Evolutionary conservation across 1,140 invertebrate species (phyloP).

Genomic region (Brachystomella parvula): DNA sequence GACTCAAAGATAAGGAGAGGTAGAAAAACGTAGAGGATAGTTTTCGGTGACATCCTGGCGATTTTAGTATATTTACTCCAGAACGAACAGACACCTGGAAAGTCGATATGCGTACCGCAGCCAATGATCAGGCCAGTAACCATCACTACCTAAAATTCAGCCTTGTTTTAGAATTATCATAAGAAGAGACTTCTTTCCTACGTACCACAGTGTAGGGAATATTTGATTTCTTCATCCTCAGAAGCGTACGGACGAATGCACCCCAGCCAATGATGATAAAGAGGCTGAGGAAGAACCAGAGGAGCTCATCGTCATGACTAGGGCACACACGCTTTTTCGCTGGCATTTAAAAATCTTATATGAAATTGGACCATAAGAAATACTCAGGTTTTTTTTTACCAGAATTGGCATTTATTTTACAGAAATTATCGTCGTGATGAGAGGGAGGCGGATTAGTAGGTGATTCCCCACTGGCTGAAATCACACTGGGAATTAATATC

Average conservation of each 20-base stretch:
- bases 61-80: constrained; percentile 35
- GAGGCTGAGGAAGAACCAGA: constrained; percentile 23
- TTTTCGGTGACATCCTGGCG: constrained; percentile 42
- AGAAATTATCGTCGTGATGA: too few species aligned
- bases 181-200: too few species aligned
- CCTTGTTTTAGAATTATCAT: background rate
- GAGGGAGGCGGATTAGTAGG: too few species aligned
- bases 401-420: too few species aligned
- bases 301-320: background rate
- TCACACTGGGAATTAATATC: too few species aligned
- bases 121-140: constrained; percentile 18
- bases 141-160: constrained; percentile 17
- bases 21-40: constrained; percentile 45
- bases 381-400: too few species aligned
- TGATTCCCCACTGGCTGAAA: too few species aligned
- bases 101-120: background rate
- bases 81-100: constrained; percentile 18
- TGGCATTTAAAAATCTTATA: too few species aligned
- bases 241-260: constrained; percentile 16
- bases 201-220: constrained; percentile 21
- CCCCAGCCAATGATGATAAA: constrained; percentile 28
- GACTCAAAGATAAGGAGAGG: constrained; percentile 49
- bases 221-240: background rate
- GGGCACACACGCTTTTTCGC: constrained; percentile 10
- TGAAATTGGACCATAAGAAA: too few species aligned